These are phyloP conservation scores for Meghimatium bilineatum DNA, from an alignment of 2,888 invertebrate species.

Conservation along the genomic window DNA sequence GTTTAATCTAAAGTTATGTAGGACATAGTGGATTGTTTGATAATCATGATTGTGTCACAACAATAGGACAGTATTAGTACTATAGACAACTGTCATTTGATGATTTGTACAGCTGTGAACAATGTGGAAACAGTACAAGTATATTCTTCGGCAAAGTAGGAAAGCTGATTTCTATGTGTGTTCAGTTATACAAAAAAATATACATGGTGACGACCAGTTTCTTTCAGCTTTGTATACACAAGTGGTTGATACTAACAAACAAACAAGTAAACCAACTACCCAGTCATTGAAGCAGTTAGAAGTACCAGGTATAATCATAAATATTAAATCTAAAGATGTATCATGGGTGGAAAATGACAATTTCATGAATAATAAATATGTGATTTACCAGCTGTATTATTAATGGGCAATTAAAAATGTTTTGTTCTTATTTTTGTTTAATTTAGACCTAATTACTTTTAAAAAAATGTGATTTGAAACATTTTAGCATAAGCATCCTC, in stretches of 20 bases:
- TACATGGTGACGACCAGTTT: not conserved
- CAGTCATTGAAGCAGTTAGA: not conserved
- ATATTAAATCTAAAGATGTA: not conserved
- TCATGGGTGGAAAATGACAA: not conserved
- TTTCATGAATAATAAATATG: too few relatives aligned
- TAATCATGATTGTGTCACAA: too few relatives aligned
- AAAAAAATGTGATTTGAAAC: too few relatives aligned
- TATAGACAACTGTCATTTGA: too few relatives aligned
- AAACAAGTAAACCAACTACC: not conserved
- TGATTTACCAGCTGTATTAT: too few relatives aligned
- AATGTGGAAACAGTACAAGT: not conserved
- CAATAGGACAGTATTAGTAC: too few relatives aligned
- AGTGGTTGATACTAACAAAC: not conserved
- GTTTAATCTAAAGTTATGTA: too few relatives aligned
- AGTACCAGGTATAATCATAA: conserved; percentile 7
- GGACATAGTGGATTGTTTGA: too few relatives aligned
- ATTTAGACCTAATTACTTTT: too few relatives aligned
- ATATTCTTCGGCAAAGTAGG: not conserved
- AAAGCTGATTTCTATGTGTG: not conserved
- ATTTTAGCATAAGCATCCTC: too few relatives aligned
- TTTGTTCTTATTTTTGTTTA: too few relatives aligned
- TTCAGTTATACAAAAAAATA: not conserved
- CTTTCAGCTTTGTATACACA: not conserved
- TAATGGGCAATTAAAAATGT: too few relatives aligned
- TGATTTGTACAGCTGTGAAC: not conserved